These are phyloP conservation scores for Alligator sinensis DNA, from an alignment of 2,113 vertebrate species.

Conservation along the genomic window DNA sequence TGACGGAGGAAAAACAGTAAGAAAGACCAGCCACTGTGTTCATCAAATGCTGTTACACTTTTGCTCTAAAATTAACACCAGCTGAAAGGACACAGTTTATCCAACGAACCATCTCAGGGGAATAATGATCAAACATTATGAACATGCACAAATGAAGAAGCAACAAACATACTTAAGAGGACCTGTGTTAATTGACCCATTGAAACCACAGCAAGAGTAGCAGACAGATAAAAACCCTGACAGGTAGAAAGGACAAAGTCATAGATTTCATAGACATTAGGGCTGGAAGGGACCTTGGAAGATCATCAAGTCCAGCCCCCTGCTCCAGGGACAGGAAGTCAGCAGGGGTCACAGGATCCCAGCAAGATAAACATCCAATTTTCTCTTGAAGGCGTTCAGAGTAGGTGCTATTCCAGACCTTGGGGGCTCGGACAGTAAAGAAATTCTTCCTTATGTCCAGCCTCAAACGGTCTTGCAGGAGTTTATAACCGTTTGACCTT, in stretches of 20 bases:
- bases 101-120: accelerated
- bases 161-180: background rate
- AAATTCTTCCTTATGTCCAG: too few species aligned
- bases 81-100: background rate
- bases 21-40: slow-evolving; percentile 48
- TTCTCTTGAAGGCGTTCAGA: too few species aligned
- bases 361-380: too few species aligned
- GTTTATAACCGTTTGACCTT: too few species aligned
- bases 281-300: too few species aligned
- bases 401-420: too few species aligned
- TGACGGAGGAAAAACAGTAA: background rate
- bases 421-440: too few species aligned
- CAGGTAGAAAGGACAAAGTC: accelerated
- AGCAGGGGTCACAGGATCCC: too few species aligned
- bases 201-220: background rate
- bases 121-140: accelerated
- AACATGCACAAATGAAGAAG: accelerated
- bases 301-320: too few species aligned
- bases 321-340: too few species aligned
- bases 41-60: slow-evolving; percentile 18
- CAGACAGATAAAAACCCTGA: accelerated
- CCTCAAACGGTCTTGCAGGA: too few species aligned
- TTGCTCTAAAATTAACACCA: background rate
- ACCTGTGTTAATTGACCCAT: accelerated
- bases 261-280: too few species aligned